phyloP scores from a whole-genome alignment of 2,113 vertebrate genomes.

The Macroglossus sobrinus region DNA sequence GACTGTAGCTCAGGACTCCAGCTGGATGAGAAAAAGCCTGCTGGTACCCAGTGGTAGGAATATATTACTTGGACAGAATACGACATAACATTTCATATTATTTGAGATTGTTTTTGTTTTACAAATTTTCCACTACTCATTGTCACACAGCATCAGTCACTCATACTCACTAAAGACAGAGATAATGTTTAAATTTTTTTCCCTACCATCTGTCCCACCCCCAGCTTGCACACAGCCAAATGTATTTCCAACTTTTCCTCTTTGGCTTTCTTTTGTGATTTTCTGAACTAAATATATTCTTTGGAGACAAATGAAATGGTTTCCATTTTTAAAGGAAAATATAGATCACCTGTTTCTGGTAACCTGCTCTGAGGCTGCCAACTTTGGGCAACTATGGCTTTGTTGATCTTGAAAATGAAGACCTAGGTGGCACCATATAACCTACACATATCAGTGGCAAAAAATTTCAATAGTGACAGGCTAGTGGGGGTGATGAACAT shows the following conservation, averaged over 20 bases:
- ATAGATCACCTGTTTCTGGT: background rate
- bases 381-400: background rate
- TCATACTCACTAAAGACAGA: background rate
- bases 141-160: background rate
- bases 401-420: background rate
- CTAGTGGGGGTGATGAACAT: background rate
- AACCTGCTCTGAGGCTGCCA: background rate
- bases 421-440: background rate
- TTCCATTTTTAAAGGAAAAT: conserved; percentile 9
- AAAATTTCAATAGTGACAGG: background rate
- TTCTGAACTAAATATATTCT: conserved; percentile 10
- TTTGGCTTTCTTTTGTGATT: background rate
- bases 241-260: background rate
- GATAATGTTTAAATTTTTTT: background rate
- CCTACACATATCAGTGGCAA: background rate
- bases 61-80: background rate
- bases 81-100: background rate
- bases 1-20: background rate
- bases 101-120: conserved; percentile 4
- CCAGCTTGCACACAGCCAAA: background rate
- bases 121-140: background rate
- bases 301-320: background rate
- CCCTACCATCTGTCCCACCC: background rate
- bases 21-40: background rate
- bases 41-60: background rate